A percentile compares a stretch with the other conserved stretches of the same genome.
Conservation (phyloP, 1,140 invertebrate genomes). For the Drosophila subpulchrella region DNA sequence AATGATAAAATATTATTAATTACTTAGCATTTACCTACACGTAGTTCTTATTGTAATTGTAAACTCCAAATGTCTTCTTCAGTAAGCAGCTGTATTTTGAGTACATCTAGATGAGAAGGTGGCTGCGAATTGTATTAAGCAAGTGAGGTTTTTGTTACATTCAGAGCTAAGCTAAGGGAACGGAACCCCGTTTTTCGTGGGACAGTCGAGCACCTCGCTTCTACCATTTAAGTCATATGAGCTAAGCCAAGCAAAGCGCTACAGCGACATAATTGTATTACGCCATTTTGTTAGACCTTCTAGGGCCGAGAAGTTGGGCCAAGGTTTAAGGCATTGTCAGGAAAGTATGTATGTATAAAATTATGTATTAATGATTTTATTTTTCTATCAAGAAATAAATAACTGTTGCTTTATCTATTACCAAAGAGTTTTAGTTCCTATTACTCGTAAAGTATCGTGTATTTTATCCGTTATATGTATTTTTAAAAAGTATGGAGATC, state of each 20-base stretch:
- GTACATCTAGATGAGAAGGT: conserved; percentile 8
- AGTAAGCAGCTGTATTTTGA: conserved; percentile 15
- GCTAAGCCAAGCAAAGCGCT: conserved; percentile 13
- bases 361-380: conserved; percentile 59
- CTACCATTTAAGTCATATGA: conserved; percentile 32
- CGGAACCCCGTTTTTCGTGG: conserved; percentile 14
- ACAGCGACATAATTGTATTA: conserved; percentile 19
- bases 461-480: background rate
- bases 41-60: conserved; percentile 52
- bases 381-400: conserved; percentile 63
- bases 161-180: conserved; percentile 30
- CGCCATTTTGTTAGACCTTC: conserved; percentile 7
- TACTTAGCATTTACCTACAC: conserved; percentile 45
- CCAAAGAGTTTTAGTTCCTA: background rate
- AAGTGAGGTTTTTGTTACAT: conserved; percentile 32
- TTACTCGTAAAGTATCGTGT: background rate
- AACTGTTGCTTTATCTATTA: conserved; percentile 40
- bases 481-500: too few species aligned
- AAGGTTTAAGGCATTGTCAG: conserved; percentile 6
- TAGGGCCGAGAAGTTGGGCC: background rate
- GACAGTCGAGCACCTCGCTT: conserved; percentile 47
- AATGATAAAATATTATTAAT: conserved; percentile 42
- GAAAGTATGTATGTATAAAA: conserved; percentile 34
- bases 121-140: conserved; percentile 23
- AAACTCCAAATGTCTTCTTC: conserved; percentile 39